Base-by-base conservation (phyloP, 2,888 invertebrate species). In the Digitonthophagus gazella region DNA sequence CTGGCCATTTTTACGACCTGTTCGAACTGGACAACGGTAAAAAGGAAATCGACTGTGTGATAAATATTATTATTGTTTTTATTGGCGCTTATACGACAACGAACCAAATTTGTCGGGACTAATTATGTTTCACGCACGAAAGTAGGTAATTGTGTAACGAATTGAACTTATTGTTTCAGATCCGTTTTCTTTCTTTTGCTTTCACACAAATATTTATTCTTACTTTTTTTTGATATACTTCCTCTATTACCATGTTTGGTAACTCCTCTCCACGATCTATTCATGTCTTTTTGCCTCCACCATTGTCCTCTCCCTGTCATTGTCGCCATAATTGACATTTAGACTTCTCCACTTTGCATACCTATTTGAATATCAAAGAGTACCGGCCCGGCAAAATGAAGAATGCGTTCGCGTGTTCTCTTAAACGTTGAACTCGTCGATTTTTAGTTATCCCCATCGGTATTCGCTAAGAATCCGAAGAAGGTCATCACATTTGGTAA, bases 51-150 rank as follows among this genome's bases (percentile, higher is more conserved):
- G 19, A 19, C 19, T 20, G 61, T 61, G 61, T 20, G 4, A 18
- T 61, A n/a, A 61, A 19, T 61, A 61, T 19, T 61, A 61, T 61
- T 61, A 61, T 61, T 61, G 61, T 61, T 61, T 61, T 61, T 61
- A 61, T 61, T 16, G 61, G 16, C 18, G 58, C 15, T n/a, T 18
- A 58, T 18, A 58, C 58, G 19, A 61, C 28, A 6, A 20, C 20
- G 61, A 19, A 20, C 61, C 61, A 61, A 61, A 61, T 61, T 61
- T 61, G 28, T 44, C 28, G 1, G 28, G 8, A 11, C 28, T 44
- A 44, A 44, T 44, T 44, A 44, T 11, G 28, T 44, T 44, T 44
- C 28, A 11, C 28, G 28, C 28, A 44, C 6, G 28, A 44, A 44
- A 44, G 28, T 44, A 44, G 11, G n/a, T n/a, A n/a, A n/a, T n/a